Conservation (phyloP, 2,888 invertebrate genomes). For the Tetragnatha montana region DNA sequence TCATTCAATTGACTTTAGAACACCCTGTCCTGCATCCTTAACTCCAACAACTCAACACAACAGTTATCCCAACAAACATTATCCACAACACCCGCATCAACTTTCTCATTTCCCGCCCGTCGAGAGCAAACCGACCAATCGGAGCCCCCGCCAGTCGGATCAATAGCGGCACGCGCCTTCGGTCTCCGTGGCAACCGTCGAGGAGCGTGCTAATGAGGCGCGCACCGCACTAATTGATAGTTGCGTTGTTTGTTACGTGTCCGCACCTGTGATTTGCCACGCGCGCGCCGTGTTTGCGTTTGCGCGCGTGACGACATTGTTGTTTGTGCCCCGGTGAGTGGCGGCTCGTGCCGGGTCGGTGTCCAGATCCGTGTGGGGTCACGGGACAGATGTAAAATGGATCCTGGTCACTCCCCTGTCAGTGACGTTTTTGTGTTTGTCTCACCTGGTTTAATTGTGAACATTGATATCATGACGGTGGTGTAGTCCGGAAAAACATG, state of each 20-base stretch:
- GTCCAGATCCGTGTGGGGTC: not conserved
- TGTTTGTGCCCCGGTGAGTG: not conserved
- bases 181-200: slow-evolving; percentile 34
- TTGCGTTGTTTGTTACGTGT: not conserved
- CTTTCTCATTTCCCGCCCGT: no score
- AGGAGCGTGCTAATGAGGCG: slow-evolving; percentile 42
- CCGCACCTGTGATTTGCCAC: slow-evolving; percentile 41
- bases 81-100: no score
- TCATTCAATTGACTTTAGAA: no score
- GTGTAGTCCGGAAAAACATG: no score
- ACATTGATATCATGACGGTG: no score
- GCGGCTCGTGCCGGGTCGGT: not conserved
- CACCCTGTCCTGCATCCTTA: no score
- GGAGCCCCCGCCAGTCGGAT: slow-evolving; percentile 29
- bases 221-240: slow-evolving; percentile 43
- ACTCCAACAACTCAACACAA: no score
- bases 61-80: no score
- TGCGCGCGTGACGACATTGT: not conserved
- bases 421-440: no score
- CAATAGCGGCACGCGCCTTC: slow-evolving; percentile 54
- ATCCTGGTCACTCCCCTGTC: no score
- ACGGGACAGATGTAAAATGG: no score
- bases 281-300: slow-evolving; percentile 8
- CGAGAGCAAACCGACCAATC: slow-evolving; percentile 47
- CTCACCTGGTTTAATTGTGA: no score